Base-by-base conservation (phyloP, 2,888 invertebrate genomes). In the Uropetala carovei region DNA sequence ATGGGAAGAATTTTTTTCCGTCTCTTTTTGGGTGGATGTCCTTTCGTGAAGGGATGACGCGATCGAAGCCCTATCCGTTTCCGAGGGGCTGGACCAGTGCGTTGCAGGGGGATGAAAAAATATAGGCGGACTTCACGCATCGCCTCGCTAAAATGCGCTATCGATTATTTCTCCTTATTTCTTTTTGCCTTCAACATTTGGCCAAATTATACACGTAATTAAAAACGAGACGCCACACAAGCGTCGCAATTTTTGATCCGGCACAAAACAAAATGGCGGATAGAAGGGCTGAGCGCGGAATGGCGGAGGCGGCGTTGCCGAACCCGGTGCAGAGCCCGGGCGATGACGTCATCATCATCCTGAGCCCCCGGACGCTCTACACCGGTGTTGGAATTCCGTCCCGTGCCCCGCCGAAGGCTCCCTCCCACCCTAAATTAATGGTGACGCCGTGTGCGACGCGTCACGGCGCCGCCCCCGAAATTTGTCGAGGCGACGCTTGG, bases 321-420 rank as follows among this genome's bases (percentile, higher is more conserved):
- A 68, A 60, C 64, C 43, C 89, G 60, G 89, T 58, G 64, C n/a
- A 89, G 89, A 89, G 64, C 89, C 89, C 89, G 89, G 89, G 89
- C 89, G 89, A 89, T 89, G 89, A 89, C 89, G 64, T 89, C 89
- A 89, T 89, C 43, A 89, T 89, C 89, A 89, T 89, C 89, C 89
- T 89, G 89, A 89, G 89, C 89, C 89, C 89, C 89, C 89, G 89
- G 89, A 64, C 89, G 89, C 89, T 89, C 89, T 89, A 89, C 89
- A 89, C 89, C 60, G 89, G 89, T 64, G 89, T 89, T 64, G 89
- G 30, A 16, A 68, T 43, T 64, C 43, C 89, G 64, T 64, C 30
- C 56, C 14, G 60, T 11, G 18, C 59, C 7, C 30, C 56, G 68
- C 89, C 89, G 68, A 85, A n/a, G 59, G 18, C 59, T 86, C 60